Base-by-base conservation (phyloP, 2,113 vertebrate species). In the Benitochromis conjunctus region DNA sequence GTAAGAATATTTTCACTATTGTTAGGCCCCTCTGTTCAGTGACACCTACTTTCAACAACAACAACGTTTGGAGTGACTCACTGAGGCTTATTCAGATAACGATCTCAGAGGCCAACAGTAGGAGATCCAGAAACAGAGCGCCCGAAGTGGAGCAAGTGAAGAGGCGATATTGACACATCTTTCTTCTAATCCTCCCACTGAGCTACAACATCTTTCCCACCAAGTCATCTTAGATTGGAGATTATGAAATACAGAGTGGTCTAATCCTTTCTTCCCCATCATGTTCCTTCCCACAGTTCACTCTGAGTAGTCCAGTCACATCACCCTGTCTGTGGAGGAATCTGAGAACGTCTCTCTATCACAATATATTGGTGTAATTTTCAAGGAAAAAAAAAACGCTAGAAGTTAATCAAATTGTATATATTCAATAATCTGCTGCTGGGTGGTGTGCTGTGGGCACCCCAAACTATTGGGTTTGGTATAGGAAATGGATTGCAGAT, bases 121-220 rank as follows among this genome's bases (percentile, higher is more conserved):
- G 29, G 64, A 54, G 55, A 34, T 80, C 60, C 55, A 56, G 46
- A 55, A 78, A 19, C 51, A 55, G 80, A 80, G 21, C 71, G 79
- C 18, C 19, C 19, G 6, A 85, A 53, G 34, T 60, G 21, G n/a
- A 74, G 51, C 53, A 79, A 80, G 34, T 38, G 5, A 34, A 11
- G 29, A 48, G 43, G 69, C 62, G 54, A 64, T 41, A 86, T 38
- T 48, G 77, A 79, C 16, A 57, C 48, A 90, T 81, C 76, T 58
- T 18, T 74, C 29, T 41, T 60, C 74, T 93, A 93, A 94, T 93
- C 91, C 60, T 86, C 81, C 55, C 9, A 56, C 79, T 83, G 88
- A 93, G 24, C 83, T 74, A 58, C 54, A 82, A 77, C 79, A 88
- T 88, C n/a, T 82, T 81, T 83, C n/a, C 80, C 79, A 82, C 29